Conservation (phyloP, 2,113 vertebrate species). For the Nothoprocta pentlandii region DNA sequence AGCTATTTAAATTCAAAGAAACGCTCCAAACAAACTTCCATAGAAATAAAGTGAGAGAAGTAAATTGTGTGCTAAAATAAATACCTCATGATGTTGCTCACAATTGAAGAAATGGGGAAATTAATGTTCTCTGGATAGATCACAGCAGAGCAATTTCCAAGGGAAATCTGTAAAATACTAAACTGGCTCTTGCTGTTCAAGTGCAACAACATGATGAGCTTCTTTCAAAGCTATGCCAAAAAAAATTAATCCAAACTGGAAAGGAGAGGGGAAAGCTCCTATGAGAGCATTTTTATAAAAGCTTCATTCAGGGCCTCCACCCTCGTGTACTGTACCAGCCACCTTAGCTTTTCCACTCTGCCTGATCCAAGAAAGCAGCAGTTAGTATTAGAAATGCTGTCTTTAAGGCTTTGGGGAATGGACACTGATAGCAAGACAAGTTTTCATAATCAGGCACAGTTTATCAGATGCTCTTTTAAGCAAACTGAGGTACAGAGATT, state of each 20-base stretch:
- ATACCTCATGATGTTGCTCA: not conserved
- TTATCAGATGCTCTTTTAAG: not conserved
- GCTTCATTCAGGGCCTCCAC: conserved; percentile 62
- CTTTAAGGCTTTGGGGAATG: not conserved
- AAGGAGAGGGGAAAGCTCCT: conserved; percentile 43
- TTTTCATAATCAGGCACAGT: conserved; percentile 2
- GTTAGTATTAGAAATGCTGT: conserved; percentile 5
- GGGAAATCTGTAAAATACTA: not conserved
- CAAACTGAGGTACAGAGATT: not conserved
- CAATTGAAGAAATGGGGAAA: conserved; percentile 18
- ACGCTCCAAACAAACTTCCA: not conserved
- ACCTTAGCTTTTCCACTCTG: conserved; percentile 62
- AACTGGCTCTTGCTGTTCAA: conserved; percentile 2
- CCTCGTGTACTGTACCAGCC: conserved; percentile 27
- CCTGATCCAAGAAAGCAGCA: not conserved
- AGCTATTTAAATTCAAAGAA: conserved; percentile 15
- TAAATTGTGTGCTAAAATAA: not conserved
- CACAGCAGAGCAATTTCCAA: conserved; percentile 14
- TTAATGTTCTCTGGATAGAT: not conserved
- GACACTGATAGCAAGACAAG: not conserved
- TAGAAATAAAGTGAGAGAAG: not conserved
- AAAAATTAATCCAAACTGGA: conserved; percentile 51
- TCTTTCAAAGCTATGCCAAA: not conserved
- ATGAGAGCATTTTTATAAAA: conserved; percentile 36
- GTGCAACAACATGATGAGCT: conserved; percentile 35